Percentiles rank a stretch among this genome's conserved stretches.
Conservation (phyloP, 2,888 invertebrate species). For the Pilophorus perplexus region DNA sequence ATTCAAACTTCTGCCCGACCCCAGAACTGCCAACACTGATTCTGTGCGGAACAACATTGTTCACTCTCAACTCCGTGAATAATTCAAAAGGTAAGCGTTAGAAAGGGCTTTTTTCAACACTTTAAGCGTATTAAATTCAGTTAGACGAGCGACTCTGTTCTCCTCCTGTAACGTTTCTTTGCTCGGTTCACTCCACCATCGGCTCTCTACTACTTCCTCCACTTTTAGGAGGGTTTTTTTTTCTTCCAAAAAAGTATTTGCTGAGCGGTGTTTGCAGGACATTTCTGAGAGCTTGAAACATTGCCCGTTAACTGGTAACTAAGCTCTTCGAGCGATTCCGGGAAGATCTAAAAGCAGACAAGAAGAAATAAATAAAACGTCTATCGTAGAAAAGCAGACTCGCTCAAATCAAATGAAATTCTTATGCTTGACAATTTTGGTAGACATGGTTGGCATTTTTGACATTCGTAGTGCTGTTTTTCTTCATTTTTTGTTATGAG, state of each 20-base stretch:
- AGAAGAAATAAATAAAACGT: too few species aligned
- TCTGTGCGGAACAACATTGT: constrained; percentile 34
- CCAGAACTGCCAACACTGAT: constrained; percentile 23
- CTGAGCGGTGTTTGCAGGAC: constrained; percentile 22
- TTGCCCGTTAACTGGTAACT: too few species aligned
- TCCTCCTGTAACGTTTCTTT: constrained; percentile 2
- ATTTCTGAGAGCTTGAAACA: neutral
- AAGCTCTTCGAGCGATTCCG: too few species aligned
- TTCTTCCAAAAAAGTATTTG: constrained; percentile 17
- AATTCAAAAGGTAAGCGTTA: constrained; percentile 35
- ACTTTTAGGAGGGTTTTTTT: neutral
- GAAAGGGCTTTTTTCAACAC: constrained; percentile 34
- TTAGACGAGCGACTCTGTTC: constrained; percentile 26
- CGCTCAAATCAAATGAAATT: too few species aligned
- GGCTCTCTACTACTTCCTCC: constrained; percentile 24
- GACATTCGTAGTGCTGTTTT: too few species aligned
- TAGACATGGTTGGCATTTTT: too few species aligned
- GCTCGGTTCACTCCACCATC: constrained; percentile 24
- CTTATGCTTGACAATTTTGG: too few species aligned
- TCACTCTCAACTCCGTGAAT: constrained; percentile 37
- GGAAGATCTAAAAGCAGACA: too few species aligned
- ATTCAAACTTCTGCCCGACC: constrained; percentile 19
- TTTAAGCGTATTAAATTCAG: constrained; percentile 41
- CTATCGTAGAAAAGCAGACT: too few species aligned
- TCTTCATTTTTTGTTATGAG: too few species aligned